These are phyloP conservation scores for Polydrusus cervinus DNA, from an alignment of 2,888 invertebrate species.

Conservation along the genomic window DNA sequence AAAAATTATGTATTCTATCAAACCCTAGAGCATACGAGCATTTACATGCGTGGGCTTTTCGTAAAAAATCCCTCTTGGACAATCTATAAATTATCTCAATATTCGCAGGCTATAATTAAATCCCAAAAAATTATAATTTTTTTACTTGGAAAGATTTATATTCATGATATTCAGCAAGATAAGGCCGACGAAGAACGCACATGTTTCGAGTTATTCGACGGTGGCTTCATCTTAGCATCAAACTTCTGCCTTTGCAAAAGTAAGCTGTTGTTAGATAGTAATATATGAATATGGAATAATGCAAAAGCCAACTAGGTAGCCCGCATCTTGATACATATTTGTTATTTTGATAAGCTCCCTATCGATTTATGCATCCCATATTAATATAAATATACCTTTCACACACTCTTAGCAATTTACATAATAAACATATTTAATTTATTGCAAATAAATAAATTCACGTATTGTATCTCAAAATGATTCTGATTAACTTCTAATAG, in stretches of 20 bases:
- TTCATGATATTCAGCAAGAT: slow-evolving; percentile 44
- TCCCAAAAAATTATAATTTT: slow-evolving; percentile 46
- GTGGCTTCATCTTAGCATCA: slow-evolving; percentile 43
- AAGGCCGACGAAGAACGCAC: slow-evolving; percentile 37
- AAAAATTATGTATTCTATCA: slow-evolving; percentile 21
- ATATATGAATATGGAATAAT: slow-evolving; percentile 46
- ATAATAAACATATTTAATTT: slow-evolving; percentile 18
- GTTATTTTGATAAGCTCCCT: slow-evolving; percentile 38
- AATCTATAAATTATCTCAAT: slow-evolving; percentile 50
- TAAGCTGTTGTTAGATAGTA: slow-evolving; percentile 37
- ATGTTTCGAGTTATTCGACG: slow-evolving; percentile 41
- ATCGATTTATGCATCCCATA: slow-evolving; percentile 30
- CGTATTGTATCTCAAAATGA: not conserved
- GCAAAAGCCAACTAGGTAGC: slow-evolving; percentile 36
- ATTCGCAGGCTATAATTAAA: slow-evolving; percentile 46
- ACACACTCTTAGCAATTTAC: slow-evolving; percentile 26
- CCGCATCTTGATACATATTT: slow-evolving; percentile 44
- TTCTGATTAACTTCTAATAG: too few relatives aligned
- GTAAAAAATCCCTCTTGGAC: slow-evolving; percentile 41
- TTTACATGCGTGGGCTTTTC: slow-evolving; percentile 40
- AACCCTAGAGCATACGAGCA: slow-evolving; percentile 29
- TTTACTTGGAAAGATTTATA: slow-evolving; percentile 42
- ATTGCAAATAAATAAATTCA: slow-evolving; percentile 2
- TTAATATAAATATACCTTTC: slow-evolving; percentile 39
- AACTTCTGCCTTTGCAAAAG: slow-evolving; percentile 37